Evolutionary conservation across 2,888 invertebrate genomes (phyloP).

Genomic region (Amiota communis): DNA sequence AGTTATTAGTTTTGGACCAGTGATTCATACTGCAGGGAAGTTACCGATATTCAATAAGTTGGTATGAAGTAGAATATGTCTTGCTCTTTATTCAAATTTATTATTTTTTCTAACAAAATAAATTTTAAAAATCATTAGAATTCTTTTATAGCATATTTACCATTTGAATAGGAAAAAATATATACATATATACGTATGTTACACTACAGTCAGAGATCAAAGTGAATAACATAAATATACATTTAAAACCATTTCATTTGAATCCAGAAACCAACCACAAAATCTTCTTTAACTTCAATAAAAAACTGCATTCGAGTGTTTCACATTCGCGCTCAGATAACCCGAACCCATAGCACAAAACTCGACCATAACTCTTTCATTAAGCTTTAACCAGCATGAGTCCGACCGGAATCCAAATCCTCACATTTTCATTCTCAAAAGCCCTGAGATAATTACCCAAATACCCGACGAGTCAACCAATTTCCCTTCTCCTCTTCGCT

Average conservation of each 20-base stretch:
- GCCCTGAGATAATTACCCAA: constrained; percentile 33
- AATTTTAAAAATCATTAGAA: no score
- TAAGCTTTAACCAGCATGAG: constrained; percentile 1
- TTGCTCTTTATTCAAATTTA: no score
- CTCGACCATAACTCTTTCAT: not conserved
- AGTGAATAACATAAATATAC: constrained; percentile 26
- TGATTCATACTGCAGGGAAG: no score
- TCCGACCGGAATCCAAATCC: constrained; percentile 18
- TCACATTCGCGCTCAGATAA: constrained; percentile 12
- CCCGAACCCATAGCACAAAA: constrained; percentile 1
- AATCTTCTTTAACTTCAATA: not conserved
- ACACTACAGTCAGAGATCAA: constrained; percentile 26
- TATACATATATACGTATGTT: not conserved
- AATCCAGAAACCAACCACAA: constrained; percentile 2
- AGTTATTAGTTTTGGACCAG: no score
- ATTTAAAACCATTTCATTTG: constrained; percentile 14
- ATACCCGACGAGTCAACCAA: constrained; percentile 11
- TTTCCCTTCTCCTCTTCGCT: not conserved
- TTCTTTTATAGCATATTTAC: no score
- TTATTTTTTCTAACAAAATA: no score
- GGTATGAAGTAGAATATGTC: no score
- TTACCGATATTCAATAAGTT: no score
- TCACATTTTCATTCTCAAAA: constrained; percentile 22
- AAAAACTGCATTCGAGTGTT: constrained; percentile 26
- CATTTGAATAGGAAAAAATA: no score